Evolutionary conservation across 1,140 invertebrate species (phyloP), one percentile per base, ranked within the genome.

Genomic region (Oryzaephilus surinamensis): DNA sequence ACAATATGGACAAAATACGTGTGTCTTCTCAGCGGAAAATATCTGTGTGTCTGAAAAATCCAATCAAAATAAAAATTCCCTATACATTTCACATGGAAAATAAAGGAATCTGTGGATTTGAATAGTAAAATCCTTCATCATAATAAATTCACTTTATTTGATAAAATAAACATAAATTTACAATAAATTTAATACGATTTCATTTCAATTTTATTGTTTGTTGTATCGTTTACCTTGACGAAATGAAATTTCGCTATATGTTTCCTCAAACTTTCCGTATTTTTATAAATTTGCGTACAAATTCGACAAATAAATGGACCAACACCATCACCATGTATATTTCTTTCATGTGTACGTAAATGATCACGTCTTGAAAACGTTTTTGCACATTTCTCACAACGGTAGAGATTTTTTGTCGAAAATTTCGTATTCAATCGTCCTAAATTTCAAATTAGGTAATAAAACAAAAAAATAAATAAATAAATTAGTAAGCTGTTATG

Each of bases 1-100:
- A 46, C 72, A 74, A 38, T 67, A 67, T 1, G 67, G 67, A 52
- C 72, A 74, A 43, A 70, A 71, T 8, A 71, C 69, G 30, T 69
- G 67, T 8, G 64, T 62, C 18, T 67, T 65, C 46, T 60, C 60
- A n/a, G 41, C 45, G 10, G 45, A 35, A 38, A 46, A 60, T 21
- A 52, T 15, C 13, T 41, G 15, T 3, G 37, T 29, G 48, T 54
- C 52, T 54, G 52, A 18, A 54, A 51, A 41, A 39, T 34, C 14
- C 12, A 24, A 24, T 24, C 10, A 24, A 24, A 24, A 8, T n/a
- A n/a, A 24, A 11, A 24, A 24, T n/a, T 24, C 0, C 11, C 4
- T 10, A 24, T n/a, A 24, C 2, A 10, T 21, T 21, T 21, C 6
- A 21, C 20, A n/a, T n/a, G n/a, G n/a, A n/a, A n/a, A n/a, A n/a